Conservation (phyloP, 2,797 vertebrate species). For the Nothura maculosa region DNA sequence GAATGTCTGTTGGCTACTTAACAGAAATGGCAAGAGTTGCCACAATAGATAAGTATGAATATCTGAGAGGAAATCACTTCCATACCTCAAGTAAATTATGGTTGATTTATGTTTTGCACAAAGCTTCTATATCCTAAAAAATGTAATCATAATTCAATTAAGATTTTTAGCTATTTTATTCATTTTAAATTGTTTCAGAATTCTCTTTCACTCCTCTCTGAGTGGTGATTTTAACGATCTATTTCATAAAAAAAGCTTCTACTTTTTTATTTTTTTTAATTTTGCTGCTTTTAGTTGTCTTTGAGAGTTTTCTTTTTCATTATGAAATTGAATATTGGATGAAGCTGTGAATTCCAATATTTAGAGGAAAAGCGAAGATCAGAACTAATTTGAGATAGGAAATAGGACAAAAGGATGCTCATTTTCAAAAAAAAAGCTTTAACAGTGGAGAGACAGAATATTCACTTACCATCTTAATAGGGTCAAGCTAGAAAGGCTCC, state of each 20-base stretch:
- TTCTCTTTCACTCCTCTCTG: not conserved
- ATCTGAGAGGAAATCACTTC: not conserved
- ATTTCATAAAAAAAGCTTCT: not conserved
- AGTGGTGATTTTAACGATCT: not conserved
- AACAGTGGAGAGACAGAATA: not conserved
- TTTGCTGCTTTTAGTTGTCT: not conserved
- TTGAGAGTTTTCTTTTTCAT: not conserved
- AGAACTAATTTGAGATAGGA: not conserved
- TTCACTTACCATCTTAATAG: not conserved
- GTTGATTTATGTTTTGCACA: not conserved
- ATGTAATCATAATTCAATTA: not conserved
- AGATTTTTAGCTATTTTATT: not conserved
- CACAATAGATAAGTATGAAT: not conserved
- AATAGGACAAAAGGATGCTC: slow-evolving; percentile 6
- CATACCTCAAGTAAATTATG: not conserved
- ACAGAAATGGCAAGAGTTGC: not conserved
- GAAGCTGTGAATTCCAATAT: not conserved
- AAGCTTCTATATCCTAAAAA: not conserved
- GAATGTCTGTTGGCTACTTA: not conserved
- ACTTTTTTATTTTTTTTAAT: not conserved
- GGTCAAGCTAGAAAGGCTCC: not conserved
- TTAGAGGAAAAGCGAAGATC: not conserved
- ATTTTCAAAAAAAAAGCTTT: not conserved
- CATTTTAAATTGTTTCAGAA: not conserved
- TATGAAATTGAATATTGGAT: not conserved